Evolutionary conservation across 2,888 invertebrate genomes (phyloP).

Genomic region (Synanthedon andrenaeformis): DNA sequence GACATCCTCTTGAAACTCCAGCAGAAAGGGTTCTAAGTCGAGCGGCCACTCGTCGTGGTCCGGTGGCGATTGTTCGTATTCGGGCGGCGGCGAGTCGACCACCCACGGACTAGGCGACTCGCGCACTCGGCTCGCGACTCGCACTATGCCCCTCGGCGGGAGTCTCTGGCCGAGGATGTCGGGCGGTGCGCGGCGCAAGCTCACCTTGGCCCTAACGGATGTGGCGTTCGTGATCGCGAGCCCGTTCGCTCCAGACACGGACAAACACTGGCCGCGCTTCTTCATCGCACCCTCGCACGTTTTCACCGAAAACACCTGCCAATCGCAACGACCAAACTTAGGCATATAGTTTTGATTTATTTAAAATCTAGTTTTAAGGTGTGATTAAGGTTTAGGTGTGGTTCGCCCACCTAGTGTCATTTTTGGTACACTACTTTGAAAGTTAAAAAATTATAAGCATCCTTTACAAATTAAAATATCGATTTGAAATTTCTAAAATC

Average conservation of each 20-base stretch:
- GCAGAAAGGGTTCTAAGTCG: conserved; percentile 38
- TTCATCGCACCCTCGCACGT: conserved; percentile 58
- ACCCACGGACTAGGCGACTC: conserved; percentile 6
- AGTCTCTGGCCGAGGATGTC: conserved; percentile 29
- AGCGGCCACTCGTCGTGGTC: conserved; percentile 6
- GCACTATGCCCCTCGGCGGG: conserved; percentile 50
- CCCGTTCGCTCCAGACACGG: conserved; percentile 40
- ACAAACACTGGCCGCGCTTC: conserved; percentile 47
- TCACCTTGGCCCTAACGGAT: conserved; percentile 40
- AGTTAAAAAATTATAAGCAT: no score
- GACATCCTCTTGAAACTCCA: conserved; percentile 46
- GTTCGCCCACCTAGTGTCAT: no score
- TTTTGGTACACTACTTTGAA: no score
- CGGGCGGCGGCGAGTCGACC: conserved; percentile 8
- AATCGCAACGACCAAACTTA: neutral
- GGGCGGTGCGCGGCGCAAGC: conserved; percentile 38
- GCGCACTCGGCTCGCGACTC: conserved; percentile 47
- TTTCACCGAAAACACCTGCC: conserved; percentile 56
- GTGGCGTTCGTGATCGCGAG: conserved; percentile 35
- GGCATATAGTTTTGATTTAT: neutral
- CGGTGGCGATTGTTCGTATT: conserved; percentile 5
- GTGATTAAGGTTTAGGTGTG: no score
- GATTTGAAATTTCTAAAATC: no score
- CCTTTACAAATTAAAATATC: no score
- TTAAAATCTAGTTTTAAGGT: neutral